A percentile compares a stretch with the other conserved stretches of the same genome.
These are phyloP conservation scores for Andrena minutula DNA, from an alignment of 2,888 invertebrate genomes.

Conservation along the genomic window DNA sequence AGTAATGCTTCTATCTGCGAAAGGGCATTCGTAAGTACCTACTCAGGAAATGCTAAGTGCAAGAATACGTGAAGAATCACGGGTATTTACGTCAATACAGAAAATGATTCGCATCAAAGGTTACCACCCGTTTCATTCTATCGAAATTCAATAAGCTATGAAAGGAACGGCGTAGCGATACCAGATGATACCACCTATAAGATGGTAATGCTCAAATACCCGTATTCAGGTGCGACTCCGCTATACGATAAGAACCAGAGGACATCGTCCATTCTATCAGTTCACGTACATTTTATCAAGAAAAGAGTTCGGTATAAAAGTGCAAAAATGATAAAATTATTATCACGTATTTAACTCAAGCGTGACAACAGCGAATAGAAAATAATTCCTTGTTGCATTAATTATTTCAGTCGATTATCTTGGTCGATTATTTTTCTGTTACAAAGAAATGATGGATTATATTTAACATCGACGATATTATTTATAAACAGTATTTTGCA, in stretches of 20 bases:
- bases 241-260: conserved; percentile 39
- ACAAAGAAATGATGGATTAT: too few relatives aligned
- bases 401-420: not conserved
- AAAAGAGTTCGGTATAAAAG: conserved; percentile 28
- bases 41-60: not conserved
- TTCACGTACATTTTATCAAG: conserved; percentile 37
- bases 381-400: not conserved
- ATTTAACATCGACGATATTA: too few relatives aligned
- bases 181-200: conserved; percentile 31
- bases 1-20: not conserved
- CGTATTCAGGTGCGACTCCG: conserved; percentile 35
- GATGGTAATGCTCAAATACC: conserved; percentile 47
- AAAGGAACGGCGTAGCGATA: conserved; percentile 39
- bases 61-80: not conserved
- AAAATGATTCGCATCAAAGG: conserved; percentile 16
- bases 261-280: conserved; percentile 32
- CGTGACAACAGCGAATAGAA: not conserved
- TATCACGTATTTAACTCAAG: conserved; percentile 1
- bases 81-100: not conserved
- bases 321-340: conserved; percentile 23
- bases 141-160: conserved; percentile 51
- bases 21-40: not conserved
- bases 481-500: too few relatives aligned
- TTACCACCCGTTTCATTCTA: conserved; percentile 23
- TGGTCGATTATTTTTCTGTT: too few relatives aligned